phyloP scores from a whole-genome alignment of 53 echinoderm and acorn worm species.

The Apostichopus leukothele region DNA sequence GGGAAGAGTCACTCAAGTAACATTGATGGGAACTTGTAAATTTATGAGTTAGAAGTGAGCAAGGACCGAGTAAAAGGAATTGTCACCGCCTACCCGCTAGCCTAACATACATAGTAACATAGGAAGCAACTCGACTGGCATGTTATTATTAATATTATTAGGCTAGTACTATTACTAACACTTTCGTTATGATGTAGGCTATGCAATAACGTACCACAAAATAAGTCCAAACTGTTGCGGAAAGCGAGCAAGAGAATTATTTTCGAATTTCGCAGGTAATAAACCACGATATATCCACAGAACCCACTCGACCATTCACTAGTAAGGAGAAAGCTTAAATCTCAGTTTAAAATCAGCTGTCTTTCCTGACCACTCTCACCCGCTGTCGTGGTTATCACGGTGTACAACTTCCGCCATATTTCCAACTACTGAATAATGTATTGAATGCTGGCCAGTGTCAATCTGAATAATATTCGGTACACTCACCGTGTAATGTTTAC shows the following conservation, averaged over 20 bases:
- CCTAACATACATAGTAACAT: background rate
- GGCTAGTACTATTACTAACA: too few relatives aligned
- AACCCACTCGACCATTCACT: background rate
- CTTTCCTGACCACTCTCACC: background rate
- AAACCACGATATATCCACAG: background rate
- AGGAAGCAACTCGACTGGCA: too few relatives aligned
- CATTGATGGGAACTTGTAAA: too few relatives aligned
- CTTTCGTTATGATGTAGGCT: background rate
- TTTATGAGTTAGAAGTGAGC: too few relatives aligned
- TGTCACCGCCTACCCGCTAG: background rate
- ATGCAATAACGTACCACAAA: background rate
- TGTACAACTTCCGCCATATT: constrained; percentile 30
- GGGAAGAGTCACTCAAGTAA: too few relatives aligned
- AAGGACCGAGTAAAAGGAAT: too few relatives aligned
- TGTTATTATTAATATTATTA: too few relatives aligned
- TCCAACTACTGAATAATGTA: constrained; percentile 13
- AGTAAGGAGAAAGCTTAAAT: background rate
- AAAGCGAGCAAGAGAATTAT: background rate
- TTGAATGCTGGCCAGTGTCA: too few relatives aligned
- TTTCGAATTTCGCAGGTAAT: background rate
- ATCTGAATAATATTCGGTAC: constrained; percentile 6
- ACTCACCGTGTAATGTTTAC: constrained; percentile 30
- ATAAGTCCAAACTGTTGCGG: background rate
- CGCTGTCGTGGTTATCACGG: background rate
- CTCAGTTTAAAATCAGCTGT: background rate